These are phyloP conservation scores for Pogonophryne albipinna DNA, from an alignment of 2,797 vertebrate species.

Conservation along the genomic window DNA sequence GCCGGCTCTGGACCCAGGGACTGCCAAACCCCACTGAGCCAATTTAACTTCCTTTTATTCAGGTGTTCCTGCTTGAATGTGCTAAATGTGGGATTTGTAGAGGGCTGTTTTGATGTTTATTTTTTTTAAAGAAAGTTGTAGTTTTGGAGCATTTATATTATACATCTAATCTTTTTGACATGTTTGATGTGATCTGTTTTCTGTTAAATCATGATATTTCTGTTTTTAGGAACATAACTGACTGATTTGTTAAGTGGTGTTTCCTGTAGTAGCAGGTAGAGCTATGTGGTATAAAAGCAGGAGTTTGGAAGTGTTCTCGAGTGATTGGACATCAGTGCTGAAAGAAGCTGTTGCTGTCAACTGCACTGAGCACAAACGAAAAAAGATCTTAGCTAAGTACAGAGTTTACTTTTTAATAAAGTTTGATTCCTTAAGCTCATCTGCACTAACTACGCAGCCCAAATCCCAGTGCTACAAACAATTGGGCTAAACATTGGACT, in stretches of 20 bases:
- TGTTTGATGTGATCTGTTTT: neutral
- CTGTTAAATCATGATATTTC: neutral
- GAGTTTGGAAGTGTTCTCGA: accelerated
- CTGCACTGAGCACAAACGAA: neutral
- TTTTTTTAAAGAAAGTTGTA: neutral
- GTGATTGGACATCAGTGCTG: neutral
- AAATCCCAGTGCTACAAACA: neutral
- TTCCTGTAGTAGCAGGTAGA: neutral
- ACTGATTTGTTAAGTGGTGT: neutral
- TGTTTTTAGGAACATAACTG: neutral
- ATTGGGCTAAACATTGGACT: neutral
- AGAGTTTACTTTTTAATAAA: neutral
- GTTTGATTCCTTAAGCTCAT: neutral
- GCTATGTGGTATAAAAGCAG: neutral
- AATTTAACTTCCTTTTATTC: neutral
- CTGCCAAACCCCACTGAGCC: neutral
- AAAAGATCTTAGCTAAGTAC: neutral
- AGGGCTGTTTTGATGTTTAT: neutral
- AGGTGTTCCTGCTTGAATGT: neutral
- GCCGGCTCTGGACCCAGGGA: neutral
- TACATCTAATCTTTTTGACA: neutral
- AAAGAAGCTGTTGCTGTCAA: neutral
- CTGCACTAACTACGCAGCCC: neutral
- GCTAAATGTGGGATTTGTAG: neutral
- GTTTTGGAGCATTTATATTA: neutral